Base-by-base conservation (phyloP, 1,140 invertebrate species). In the Harpegnathos saltator region DNA sequence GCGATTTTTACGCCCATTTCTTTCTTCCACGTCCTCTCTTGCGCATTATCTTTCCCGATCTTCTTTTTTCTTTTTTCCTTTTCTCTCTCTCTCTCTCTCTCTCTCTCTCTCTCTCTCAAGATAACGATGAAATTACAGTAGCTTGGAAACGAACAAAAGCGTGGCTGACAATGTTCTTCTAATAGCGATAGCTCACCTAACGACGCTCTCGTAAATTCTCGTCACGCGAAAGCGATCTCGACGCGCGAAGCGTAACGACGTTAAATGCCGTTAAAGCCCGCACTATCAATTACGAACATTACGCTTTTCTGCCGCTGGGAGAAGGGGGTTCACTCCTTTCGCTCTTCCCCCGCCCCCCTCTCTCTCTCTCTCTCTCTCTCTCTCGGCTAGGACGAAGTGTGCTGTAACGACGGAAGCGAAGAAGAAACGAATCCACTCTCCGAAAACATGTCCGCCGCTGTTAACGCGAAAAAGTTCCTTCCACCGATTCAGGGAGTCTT, bases 261-360 rank as follows among this genome's bases (percentile, higher is more conserved):
- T 66, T 77, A 77, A 77, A 52, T 68, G 62, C 26, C 66, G 48
- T 44, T 52, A 54, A 77, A 77, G 62, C 48, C 68, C 74, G 22
- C 62, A 12, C 62, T 66, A 77, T 77, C 74, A 77, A 68, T 77
- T 77, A 62, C 62, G 44, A 77, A 66, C 63, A 48, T 77, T 77
- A 52, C 74, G 29, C 48, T 77, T 68, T 66, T 33, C 29, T 33
- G n/a, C n/a, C n/a, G n/a, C n/a, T n/a, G n/a, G n/a, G n/a, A n/a
- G n/a, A n/a, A n/a, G n/a, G n/a, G n/a, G n/a, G n/a, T n/a, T n/a
- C n/a, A n/a, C n/a, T n/a, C n/a, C n/a, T n/a, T n/a, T n/a, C n/a
- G n/a, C n/a, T n/a, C n/a, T n/a, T n/a, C n/a, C n/a, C n/a, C n/a
- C n/a, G n/a, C n/a, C n/a, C n/a, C n/a, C n/a, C n/a, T n/a, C 29